A percentile compares a stretch with the other conserved stretches of the same genome.
Evolutionary conservation across 2,888 invertebrate genomes (phyloP).

Genomic region (Diploptera punctata): DNA sequence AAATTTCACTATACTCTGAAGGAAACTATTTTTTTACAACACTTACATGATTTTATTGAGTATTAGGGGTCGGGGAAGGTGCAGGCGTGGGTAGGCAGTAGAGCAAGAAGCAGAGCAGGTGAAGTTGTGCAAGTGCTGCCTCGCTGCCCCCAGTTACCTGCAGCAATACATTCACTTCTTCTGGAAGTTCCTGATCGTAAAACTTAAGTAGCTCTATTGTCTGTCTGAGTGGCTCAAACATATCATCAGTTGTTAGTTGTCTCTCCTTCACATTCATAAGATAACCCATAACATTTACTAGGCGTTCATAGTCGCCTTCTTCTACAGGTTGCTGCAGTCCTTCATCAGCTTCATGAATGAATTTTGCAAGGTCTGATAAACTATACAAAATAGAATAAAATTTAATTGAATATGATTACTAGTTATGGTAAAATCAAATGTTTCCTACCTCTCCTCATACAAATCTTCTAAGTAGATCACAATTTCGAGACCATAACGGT

Average conservation of each 20-base stretch:
- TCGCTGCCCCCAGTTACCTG: slow-evolving; percentile 60
- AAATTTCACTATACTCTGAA: too few relatives aligned
- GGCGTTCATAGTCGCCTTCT: slow-evolving; percentile 88
- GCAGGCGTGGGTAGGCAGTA: slow-evolving; percentile 4
- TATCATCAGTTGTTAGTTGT: slow-evolving; percentile 85
- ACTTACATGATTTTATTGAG: too few relatives aligned
- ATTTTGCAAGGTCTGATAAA: slow-evolving; percentile 83
- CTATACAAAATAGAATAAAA: too few relatives aligned
- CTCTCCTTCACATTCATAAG: slow-evolving; percentile 92
- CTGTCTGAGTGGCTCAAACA: slow-evolving; percentile 94
- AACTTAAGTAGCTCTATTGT: slow-evolving; percentile 91
- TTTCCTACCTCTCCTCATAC: too few relatives aligned
- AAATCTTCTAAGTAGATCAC: too few relatives aligned
- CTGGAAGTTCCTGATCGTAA: slow-evolving; percentile 96
- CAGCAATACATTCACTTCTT: slow-evolving; percentile 90
- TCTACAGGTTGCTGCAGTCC: slow-evolving; percentile 77
- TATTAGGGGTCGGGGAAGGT: background rate
- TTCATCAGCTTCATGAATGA: slow-evolving; percentile 89
- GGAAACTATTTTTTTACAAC: too few relatives aligned
- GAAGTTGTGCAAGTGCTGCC: background rate
- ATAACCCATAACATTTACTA: slow-evolving; percentile 94
- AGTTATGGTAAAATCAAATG: too few relatives aligned
- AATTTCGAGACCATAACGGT: too few relatives aligned
- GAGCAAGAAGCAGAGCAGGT: slow-evolving; percentile 16
- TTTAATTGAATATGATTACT: too few relatives aligned